Conservation (phyloP, 2,888 invertebrate genomes). For the Pammene aurita region DNA sequence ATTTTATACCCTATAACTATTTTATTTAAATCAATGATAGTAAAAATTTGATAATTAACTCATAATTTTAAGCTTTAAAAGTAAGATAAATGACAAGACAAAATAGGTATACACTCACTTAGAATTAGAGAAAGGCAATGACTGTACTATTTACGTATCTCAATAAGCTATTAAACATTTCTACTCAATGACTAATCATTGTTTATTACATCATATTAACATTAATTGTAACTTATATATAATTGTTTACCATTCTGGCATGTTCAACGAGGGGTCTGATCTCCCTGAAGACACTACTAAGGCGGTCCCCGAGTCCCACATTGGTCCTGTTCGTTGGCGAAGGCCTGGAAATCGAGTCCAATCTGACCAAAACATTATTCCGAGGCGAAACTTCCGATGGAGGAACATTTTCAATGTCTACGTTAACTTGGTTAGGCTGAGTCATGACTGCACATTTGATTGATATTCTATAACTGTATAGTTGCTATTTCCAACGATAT, state of each 20-base stretch:
- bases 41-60: too few relatives aligned
- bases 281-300: slow-evolving; percentile 82
- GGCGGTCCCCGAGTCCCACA: slow-evolving; percentile 73
- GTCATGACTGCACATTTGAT: slow-evolving; percentile 60
- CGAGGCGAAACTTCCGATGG: slow-evolving; percentile 61
- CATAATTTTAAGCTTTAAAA: too few relatives aligned
- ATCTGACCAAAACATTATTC: slow-evolving; percentile 62
- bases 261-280: slow-evolving; percentile 86
- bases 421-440: slow-evolving; percentile 71
- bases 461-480: slow-evolving; percentile 22
- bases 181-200: slow-evolving; percentile 29
- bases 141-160: slow-evolving; percentile 3
- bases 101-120: too few relatives aligned
- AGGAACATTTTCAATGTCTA: slow-evolving; percentile 72
- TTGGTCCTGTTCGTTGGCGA: slow-evolving; percentile 63
- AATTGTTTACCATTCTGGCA: slow-evolving; percentile 77
- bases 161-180: slow-evolving; percentile 10
- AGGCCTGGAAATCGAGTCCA: slow-evolving; percentile 67
- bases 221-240: neutral
- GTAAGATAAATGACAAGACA: too few relatives aligned
- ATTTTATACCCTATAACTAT: too few relatives aligned
- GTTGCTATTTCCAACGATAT: slow-evolving; percentile 23
- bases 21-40: too few relatives aligned
- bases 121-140: neutral
- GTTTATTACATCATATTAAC: slow-evolving; percentile 37